Percentiles rank a stretch among this genome's conserved stretches.
Evolutionary conservation across 1,140 invertebrate species (phyloP).

Genomic region (Drosophila setifemur): DNA sequence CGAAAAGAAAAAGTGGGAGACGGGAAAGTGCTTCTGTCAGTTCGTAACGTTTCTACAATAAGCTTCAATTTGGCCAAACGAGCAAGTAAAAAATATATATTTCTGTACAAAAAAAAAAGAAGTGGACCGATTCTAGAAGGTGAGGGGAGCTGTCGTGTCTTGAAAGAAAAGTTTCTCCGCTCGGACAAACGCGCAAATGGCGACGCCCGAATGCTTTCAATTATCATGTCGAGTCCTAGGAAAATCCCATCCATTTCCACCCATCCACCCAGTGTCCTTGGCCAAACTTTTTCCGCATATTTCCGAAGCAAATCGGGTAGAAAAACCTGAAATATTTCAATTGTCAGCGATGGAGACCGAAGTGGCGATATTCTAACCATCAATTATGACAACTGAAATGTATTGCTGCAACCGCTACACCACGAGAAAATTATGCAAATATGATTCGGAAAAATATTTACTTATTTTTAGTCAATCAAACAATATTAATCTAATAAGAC

Average conservation of each 20-base stretch:
- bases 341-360: background rate
- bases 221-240: slow-evolving; percentile 29
- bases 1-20: background rate
- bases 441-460: too few relatives aligned
- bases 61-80: slow-evolving; percentile 47
- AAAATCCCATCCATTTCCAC: background rate
- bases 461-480: too few relatives aligned
- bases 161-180: slow-evolving; percentile 14
- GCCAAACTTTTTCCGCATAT: slow-evolving; percentile 21
- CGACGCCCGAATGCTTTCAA: slow-evolving; percentile 60
- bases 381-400: background rate
- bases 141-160: background rate
- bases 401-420: too few relatives aligned
- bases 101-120: background rate
- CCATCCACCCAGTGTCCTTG: slow-evolving; percentile 22
- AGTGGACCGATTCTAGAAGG: background rate
- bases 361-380: background rate
- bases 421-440: too few relatives aligned
- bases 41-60: slow-evolving; percentile 34
- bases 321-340: slow-evolving; percentile 14
- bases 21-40: slow-evolving; percentile 23
- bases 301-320: slow-evolving; percentile 14
- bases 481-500: too few relatives aligned
- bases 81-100: too few relatives aligned
- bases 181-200: slow-evolving; percentile 41